Evolutionary conservation across 1,140 invertebrate species (phyloP), one percentile per base, ranked within the genome.

Genomic region (Saccostrea glomerata): DNA sequence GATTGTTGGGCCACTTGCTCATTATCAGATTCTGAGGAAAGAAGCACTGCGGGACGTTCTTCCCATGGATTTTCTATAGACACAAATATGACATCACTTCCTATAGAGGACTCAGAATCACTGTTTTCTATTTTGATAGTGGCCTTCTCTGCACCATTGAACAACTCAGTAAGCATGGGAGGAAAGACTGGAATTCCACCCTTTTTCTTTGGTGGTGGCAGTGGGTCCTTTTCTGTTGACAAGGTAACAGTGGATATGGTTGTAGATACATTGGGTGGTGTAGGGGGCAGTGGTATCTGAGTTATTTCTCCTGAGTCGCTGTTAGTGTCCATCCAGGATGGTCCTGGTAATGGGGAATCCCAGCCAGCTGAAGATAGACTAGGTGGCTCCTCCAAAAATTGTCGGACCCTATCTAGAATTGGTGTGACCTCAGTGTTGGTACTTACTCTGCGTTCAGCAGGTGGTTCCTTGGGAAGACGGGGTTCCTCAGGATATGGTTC

Each of bases 21-120:
- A 84, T 89, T 90, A 36, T 95, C 95, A 9, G 95, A 95, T 54
- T 91, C 93, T 6, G 95, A 95, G 25, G 95, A 92, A 9, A 96
- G 85, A 58, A 92, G 93, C 60, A 96, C 95, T 13, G 96, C 96
- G 40, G 96, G 96, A 86, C 96, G 94, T 89, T 96, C 95, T 83
- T 94, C 94, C 87, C 95, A 95, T 15, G 96, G 95, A 91, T 96
- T 96, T 3, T 96, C 95, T 88, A 95, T 95, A n/a, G 94, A 94
- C 56, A 96, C 93, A 77, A 96, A 93, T 20, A 93, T 88, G 47
- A 94, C 89, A 82, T 92, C 93, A 89, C 92, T 93, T 2, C 86
- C 88, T 13, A 86, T 87, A 63, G 89, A 87, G 7, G 88, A 87
- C 5, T 63, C 92, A 17, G 88, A 86, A 87, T 91, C 90, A 47